Evolutionary conservation across 1,140 invertebrate genomes (phyloP), one percentile per base, ranked within the genome.

Genomic region (Hycleus cichorii): DNA sequence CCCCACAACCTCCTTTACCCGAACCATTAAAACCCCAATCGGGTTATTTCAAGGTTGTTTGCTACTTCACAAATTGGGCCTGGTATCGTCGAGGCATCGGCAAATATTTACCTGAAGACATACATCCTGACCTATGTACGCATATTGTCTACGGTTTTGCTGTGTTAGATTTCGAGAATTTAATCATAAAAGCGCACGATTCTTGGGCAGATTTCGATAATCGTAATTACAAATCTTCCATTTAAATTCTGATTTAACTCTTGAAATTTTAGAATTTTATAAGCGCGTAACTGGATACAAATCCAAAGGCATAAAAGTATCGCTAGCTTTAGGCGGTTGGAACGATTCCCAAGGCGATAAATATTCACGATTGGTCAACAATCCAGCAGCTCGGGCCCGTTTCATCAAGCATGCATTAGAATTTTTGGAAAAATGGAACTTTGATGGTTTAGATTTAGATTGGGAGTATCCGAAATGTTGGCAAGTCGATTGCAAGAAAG

Each of bases 61-160:
- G 92, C 65, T 95, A 95, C 70, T 95, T 93, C 69, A 94, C 91
- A 0, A 95, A 95, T 67, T 95, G 93, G 93, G 90, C 92, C 1
- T 94, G 92, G 89, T 93, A 93, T 64, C 78, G 90, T n/a, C 83
- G 82, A 59, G 90, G 89, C 0, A 64, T 80, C 10, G 92, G 89
- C 44, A 89, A 89, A 65, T 94, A 89, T 63, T 74, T 83, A 1
- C 91, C 91, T 1, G 89, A 91, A 68, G 82, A 93, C 62, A 93
- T 95, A 18, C 88, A 95, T 69, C 80, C 88, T 1, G 82, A 84
- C 39, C 77, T 96, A 0, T 96, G 93, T 68, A 95, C 93, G 0
- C 93, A 96, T 67, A 86, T 96, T 48, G 83, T 95, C 1, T 95
- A 95, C 67, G 92, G 92, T 24, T 96, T 95, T 69, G 92, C 91